These are phyloP conservation scores for Sardina pilchardus DNA, from an alignment of 2,113 vertebrate genomes.

Conservation along the genomic window DNA sequence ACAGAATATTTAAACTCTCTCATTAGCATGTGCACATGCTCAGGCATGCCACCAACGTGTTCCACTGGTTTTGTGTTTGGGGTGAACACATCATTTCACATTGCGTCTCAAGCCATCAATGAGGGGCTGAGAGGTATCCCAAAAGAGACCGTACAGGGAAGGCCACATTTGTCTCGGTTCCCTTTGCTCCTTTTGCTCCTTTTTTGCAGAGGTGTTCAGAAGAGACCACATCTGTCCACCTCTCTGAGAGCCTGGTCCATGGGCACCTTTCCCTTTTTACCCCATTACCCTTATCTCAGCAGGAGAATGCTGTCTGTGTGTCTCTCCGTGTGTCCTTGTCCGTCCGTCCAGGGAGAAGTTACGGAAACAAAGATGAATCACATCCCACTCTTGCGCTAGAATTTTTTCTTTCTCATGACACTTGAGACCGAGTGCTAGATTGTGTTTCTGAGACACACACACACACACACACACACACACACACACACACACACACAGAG, in stretches of 20 bases:
- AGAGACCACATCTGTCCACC: neutral
- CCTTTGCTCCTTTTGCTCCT: neutral
- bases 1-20: neutral
- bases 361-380: neutral
- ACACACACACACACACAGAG: too few species aligned
- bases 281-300: too few species aligned
- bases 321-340: neutral
- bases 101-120: too few species aligned
- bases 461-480: neutral
- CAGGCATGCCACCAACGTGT: neutral
- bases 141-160: neutral
- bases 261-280: neutral
- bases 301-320: neutral
- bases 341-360: neutral
- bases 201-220: neutral
- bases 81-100: neutral
- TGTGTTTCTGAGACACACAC: neutral
- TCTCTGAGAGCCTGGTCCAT: neutral
- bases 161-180: neutral
- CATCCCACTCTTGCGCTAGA: neutral
- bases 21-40: neutral
- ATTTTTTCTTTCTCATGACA: slow-evolving; percentile 13
- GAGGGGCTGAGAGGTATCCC: too few species aligned
- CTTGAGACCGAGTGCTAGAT: slow-evolving; percentile 10
- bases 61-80: neutral